Base-by-base conservation (phyloP, 2,888 invertebrate genomes). In the Drosophila meridiana region DNA sequence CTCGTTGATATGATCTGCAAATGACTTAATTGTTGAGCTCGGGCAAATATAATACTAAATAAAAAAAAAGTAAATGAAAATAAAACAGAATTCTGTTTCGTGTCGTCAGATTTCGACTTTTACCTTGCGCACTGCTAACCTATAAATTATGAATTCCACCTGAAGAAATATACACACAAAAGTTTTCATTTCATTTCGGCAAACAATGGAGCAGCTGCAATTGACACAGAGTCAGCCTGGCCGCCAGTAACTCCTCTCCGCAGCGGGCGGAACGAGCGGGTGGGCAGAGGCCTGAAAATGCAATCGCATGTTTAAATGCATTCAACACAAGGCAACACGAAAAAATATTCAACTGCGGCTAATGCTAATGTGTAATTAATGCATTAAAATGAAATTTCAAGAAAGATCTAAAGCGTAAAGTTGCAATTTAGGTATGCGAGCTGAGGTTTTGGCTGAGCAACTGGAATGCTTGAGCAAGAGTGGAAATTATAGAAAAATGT, bases 131-230 rank as follows among this genome's bases (percentile, higher is more conserved):
- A 78, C 82, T 78, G 76, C 73, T 87, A 88, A 89, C 87, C 90
- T 73, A 87, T 78, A 89, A 89, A 89, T 87, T 89, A 88, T 76
- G 53, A 69, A 89, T 87, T 86, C 86, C 82, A 56, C 4, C 52
- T 65, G 52, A 55, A 56, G 55, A 60, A 57, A 52, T 32, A 57
- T 42, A 45, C 52, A 66, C 48, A 63, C 43, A 69, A 79, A 74
- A 70, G 73, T 80, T 78, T 79, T 69, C 72, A 62, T 67, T 60
- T 71, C 73, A 71, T 74, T 74, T 56, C 42, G 82, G 79, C 79
- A 66, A 75, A 83, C 83, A 83, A 83, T 83, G 85, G 85, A 87
- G 55, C 14, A 13, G 40, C 40, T n/a, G 55, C 55, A 55, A 38
- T 55, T 55, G 55, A 28, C 38, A 38, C 55, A 55, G 38, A 55